Percentiles rank a stretch among this genome's conserved stretches.
Evolutionary conservation across 1,140 invertebrate species (phyloP).

Genomic region (Plodia interpunctella): DNA sequence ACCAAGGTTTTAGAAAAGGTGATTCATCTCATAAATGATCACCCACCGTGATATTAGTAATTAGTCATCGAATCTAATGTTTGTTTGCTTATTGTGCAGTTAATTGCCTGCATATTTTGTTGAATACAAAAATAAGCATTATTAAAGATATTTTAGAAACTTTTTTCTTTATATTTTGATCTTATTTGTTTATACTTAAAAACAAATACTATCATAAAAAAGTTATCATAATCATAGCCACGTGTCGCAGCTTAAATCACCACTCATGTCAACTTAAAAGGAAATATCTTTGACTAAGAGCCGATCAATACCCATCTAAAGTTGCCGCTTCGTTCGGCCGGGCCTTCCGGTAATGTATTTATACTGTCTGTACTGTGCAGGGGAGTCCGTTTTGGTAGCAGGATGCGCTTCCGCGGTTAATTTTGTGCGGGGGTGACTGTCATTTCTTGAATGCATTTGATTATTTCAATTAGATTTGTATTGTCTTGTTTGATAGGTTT

Average conservation of each 20-base stretch:
- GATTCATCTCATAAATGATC: constrained; percentile 2
- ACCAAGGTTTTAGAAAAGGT: neutral
- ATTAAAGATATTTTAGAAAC: no score
- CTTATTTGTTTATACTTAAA: no score
- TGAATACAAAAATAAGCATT: no score
- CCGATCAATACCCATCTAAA: constrained; percentile 8
- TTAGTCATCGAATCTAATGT: neutral
- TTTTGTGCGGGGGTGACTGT: constrained; percentile 16
- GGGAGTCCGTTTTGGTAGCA: constrained; percentile 12
- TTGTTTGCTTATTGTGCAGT: neutral
- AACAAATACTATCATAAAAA: neutral
- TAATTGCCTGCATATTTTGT: neutral
- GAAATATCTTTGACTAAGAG: constrained; percentile 5
- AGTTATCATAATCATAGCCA: neutral
- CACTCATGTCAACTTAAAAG: constrained; percentile 8
- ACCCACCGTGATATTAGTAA: neutral
- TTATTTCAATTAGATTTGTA: neutral
- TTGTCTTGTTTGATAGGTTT: neutral
- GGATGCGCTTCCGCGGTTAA: constrained; percentile 33
- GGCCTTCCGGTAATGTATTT: constrained; percentile 10
- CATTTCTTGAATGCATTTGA: neutral
- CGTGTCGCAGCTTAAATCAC: neutral
- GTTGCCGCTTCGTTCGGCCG: neutral
- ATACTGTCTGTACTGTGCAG: neutral
- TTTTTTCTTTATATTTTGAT: no score